phyloP scores from a whole-genome alignment of 2,888 invertebrate species.

The Pyrochroa serraticornis region DNA sequence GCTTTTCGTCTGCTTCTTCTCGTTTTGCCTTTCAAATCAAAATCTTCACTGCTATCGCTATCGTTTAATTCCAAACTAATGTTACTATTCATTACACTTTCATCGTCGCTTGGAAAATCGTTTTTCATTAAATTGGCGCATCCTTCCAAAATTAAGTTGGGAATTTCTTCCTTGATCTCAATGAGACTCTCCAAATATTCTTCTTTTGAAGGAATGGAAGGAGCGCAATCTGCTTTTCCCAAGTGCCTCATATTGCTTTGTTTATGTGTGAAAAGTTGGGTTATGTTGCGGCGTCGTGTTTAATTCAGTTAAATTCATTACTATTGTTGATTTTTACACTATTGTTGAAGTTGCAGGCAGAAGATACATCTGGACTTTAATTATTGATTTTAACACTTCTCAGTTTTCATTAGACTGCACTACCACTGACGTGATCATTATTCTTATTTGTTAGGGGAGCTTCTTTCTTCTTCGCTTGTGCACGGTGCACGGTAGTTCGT shows the following conservation, averaged over 20 bases:
- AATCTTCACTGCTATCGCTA: slow-evolving; percentile 38
- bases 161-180: slow-evolving; percentile 42
- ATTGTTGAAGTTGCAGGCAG: neutral
- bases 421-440: too few species aligned
- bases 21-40: slow-evolving; percentile 30
- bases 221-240: slow-evolving; percentile 5
- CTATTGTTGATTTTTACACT: neutral
- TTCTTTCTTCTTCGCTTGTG: too few species aligned
- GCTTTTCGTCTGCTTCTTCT: slow-evolving; percentile 50
- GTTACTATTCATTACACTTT: slow-evolving; percentile 32
- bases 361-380: neutral
- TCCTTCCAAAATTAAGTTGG: slow-evolving; percentile 34
- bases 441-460: too few species aligned
- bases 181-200: slow-evolving; percentile 40
- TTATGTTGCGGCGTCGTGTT: slow-evolving; percentile 2
- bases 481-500: too few species aligned
- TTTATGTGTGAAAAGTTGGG: slow-evolving; percentile 10
- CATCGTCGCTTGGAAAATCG: slow-evolving; percentile 40
- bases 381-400: too few species aligned
- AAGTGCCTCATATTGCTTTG: slow-evolving; percentile 18
- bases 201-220: slow-evolving; percentile 33
- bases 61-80: slow-evolving; percentile 35
- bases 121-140: slow-evolving; percentile 32
- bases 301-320: neutral
- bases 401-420: too few species aligned